Percentiles rank a stretch among this genome's conserved stretches.
Conservation (phyloP, 1,140 invertebrate genomes). For the Neuroterus valhalla region DNA sequence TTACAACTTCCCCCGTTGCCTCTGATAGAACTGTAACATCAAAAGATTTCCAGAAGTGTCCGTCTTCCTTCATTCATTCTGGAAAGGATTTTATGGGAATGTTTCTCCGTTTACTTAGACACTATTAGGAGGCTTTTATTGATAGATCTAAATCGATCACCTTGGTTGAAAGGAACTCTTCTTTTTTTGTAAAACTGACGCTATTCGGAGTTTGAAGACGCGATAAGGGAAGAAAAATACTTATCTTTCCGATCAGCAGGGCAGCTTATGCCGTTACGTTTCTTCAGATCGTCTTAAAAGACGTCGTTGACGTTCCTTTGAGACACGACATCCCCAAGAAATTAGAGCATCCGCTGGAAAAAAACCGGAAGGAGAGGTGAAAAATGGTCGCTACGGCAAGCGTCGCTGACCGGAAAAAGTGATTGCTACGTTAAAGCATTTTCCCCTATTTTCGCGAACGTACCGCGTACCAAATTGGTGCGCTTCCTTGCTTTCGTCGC, state of each 20-base stretch:
- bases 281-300: conserved; percentile 3
- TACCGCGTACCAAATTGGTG: conserved; percentile 21
- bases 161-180: too few species aligned
- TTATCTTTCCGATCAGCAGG: not conserved
- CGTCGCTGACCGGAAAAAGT: conserved; percentile 27
- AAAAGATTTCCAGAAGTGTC: too few species aligned
- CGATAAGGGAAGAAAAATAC: too few species aligned
- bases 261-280: conserved; percentile 1
- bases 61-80: too few species aligned
- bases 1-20: too few species aligned
- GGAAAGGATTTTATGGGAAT: too few species aligned
- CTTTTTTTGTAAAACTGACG: too few species aligned
- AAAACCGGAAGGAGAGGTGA: conserved; percentile 25
- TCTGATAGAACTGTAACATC: too few species aligned
- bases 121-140: too few species aligned
- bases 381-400: conserved; percentile 19
- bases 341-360: conserved; percentile 19
- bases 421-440: conserved; percentile 20
- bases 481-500: conserved; percentile 5
- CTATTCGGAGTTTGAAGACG: too few species aligned
- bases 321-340: conserved; percentile 18
- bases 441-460: not conserved
- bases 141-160: too few species aligned
- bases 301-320: conserved; percentile 18
- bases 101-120: too few species aligned